phyloP scores from a whole-genome alignment of 2,113 vertebrate species.

The Ptychochromis oligacanthus region DNA sequence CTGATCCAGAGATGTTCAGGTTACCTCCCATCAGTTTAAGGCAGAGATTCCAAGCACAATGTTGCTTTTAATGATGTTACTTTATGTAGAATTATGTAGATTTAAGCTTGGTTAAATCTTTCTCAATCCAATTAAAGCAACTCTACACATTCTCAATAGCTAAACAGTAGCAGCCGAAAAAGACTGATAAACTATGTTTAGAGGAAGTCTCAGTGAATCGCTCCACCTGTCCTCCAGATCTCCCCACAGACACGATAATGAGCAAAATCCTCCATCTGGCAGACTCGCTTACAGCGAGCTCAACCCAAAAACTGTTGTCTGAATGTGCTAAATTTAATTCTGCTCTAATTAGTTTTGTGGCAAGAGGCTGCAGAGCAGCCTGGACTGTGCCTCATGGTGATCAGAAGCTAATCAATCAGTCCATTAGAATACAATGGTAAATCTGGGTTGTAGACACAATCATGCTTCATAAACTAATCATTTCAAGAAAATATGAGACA shows the following conservation, averaged over 20 bases:
- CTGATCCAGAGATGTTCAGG: too few species aligned
- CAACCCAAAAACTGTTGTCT: constrained; percentile 46
- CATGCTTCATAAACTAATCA: too few species aligned
- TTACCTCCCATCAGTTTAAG: too few species aligned
- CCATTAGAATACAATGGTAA: not conserved
- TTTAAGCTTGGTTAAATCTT: too few species aligned
- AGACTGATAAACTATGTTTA: constrained; percentile 31
- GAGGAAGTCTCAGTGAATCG: constrained; percentile 35
- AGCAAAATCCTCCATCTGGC: constrained; percentile 63
- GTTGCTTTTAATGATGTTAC: too few species aligned
- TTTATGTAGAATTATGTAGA: too few species aligned
- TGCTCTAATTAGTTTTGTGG: constrained; percentile 53
- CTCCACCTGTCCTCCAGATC: constrained; percentile 55
- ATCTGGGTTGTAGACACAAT: not conserved
- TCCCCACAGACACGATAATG: constrained; percentile 62
- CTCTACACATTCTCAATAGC: too few species aligned
- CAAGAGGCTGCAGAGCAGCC: constrained; percentile 14
- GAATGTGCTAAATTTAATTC: constrained; percentile 50
- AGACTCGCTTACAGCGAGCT: constrained; percentile 15
- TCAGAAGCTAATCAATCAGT: constrained; percentile 32
- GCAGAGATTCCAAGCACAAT: too few species aligned
- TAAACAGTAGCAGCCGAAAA: constrained; percentile 21
- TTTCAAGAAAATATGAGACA: too few species aligned
- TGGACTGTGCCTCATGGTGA: not conserved
- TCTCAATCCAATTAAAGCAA: too few species aligned